Percentiles rank a stretch among this genome's conserved stretches.
Conservation (phyloP, 2,888 invertebrate species). For the Leptogaster cylindrica region DNA sequence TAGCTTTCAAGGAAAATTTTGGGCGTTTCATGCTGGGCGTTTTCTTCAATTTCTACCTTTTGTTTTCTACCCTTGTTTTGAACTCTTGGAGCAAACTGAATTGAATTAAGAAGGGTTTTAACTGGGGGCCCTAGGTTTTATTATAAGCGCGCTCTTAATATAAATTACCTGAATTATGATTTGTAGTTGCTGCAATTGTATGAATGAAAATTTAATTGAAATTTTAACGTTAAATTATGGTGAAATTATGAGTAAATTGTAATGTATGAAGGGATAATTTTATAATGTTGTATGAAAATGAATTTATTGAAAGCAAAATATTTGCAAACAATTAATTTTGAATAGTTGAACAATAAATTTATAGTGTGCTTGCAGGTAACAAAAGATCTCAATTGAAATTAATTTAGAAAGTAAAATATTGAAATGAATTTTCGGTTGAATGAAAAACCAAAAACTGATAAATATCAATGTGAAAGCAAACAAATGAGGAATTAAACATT, state of each 20-base stretch:
- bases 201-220: conserved; percentile 25
- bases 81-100: background rate
- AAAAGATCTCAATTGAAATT: no score
- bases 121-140: background rate
- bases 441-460: no score
- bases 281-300: no score
- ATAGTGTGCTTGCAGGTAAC: no score
- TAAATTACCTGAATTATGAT: conserved; percentile 29
- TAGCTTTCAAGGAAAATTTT: conserved; percentile 21
- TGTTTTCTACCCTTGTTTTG: background rate
- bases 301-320: no score
- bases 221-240: background rate
- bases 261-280: background rate
- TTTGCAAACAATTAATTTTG: no score
- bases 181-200: conserved; percentile 32
- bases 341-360: no score
- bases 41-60: conserved; percentile 6
- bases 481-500: no score
- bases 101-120: conserved; percentile 34
- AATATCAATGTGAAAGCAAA: no score
- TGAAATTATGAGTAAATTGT: conserved; percentile 4
- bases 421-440: no score
- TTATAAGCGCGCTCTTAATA: conserved; percentile 18
- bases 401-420: no score
- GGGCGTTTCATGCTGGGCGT: background rate